A percentile compares a stretch with the other conserved stretches of the same genome.
Conservation (phyloP, 2,797 vertebrate species). For the Ciconia nigra region DNA sequence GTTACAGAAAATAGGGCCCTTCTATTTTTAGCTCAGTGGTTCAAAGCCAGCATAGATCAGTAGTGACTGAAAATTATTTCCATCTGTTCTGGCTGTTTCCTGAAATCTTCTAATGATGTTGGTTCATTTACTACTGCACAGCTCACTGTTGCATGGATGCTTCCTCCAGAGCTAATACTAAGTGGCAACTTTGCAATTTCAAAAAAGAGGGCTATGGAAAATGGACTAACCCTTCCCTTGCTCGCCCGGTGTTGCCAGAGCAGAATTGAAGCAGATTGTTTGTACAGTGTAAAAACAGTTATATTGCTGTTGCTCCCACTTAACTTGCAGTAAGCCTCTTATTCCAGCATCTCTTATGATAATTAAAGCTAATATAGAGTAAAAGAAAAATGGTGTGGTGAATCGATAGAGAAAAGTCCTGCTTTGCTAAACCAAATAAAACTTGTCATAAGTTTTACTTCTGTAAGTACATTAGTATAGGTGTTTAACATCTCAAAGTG, state of each 20-base stretch:
- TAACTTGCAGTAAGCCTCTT: background rate
- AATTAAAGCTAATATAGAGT: background rate
- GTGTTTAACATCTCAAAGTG: background rate
- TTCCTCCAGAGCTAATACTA: background rate
- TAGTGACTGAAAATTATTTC: background rate
- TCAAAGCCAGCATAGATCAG: background rate
- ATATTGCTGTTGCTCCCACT: background rate
- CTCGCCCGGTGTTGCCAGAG: background rate
- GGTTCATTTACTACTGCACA: background rate
- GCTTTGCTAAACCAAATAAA: background rate
- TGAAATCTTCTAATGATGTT: background rate
- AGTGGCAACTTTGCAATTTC: background rate
- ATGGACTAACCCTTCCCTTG: background rate
- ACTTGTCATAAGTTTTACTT: background rate
- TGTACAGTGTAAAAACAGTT: background rate
- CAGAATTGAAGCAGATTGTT: background rate
- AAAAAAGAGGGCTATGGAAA: background rate
- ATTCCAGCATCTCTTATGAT: background rate
- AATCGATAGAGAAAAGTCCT: background rate
- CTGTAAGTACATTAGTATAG: background rate
- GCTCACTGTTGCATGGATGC: background rate
- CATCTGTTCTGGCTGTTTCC: background rate
- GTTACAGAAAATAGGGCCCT: background rate
- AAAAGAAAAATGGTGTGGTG: background rate
- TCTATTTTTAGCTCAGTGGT: slow-evolving; percentile 4